A percentile compares a stretch with the other conserved stretches of the same genome.
phyloP scores from a whole-genome alignment of 1,140 invertebrate genomes.

The Sarcophaga bullata region DNA sequence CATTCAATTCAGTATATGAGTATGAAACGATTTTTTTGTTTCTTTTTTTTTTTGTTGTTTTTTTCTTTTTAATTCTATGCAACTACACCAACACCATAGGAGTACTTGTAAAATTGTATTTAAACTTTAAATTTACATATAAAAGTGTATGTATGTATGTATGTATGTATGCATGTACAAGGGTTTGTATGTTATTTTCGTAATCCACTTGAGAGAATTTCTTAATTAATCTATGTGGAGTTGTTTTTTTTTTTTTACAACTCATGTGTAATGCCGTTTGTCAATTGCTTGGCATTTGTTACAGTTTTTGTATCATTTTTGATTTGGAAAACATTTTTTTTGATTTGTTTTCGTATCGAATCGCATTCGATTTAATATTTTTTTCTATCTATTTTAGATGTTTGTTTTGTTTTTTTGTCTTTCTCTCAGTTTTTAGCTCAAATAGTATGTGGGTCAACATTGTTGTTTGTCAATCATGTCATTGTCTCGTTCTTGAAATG shows the following conservation, averaged over 20 bases:
- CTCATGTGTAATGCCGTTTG: neutral
- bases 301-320: conserved; percentile 31
- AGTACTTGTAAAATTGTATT: neutral
- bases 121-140: no score
- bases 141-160: neutral
- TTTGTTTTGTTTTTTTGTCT: neutral
- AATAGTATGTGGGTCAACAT: conserved; percentile 28
- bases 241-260: conserved; percentile 26
- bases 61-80: neutral
- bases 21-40: neutral
- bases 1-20: neutral
- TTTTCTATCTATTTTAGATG: neutral
- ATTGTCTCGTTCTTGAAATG: conserved; percentile 36
- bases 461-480: conserved; percentile 38
- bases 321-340: neutral
- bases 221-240: conserved; percentile 33
- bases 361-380: no score
- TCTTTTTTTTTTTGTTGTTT: neutral
- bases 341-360: neutral
- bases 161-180: neutral
- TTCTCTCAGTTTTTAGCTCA: conserved; percentile 17
- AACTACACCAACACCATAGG: neutral
- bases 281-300: conserved; percentile 25
- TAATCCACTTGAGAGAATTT: conserved; percentile 34
- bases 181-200: neutral